Evolutionary conservation across 2,113 vertebrate genomes (phyloP), one percentile per base, ranked within the genome.

Genomic region (Perca schrenkii): DNA sequence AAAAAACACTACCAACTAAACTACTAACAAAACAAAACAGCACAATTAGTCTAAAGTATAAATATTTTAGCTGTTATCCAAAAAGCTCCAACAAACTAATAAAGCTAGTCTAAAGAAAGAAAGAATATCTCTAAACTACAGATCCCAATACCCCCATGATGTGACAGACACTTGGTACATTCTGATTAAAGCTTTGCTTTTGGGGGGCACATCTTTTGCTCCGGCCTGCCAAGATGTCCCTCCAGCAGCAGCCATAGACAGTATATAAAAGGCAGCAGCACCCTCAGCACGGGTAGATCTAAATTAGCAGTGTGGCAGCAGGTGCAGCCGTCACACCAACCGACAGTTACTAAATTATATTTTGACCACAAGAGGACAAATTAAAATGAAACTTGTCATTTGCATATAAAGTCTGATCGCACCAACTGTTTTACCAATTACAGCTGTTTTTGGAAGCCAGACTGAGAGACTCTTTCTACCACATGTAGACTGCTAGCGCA

Each of bases 401-500:
- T 43, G 21, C 36, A 46, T 28, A 15, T 43, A 15, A 31, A 77
- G 62, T 57, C 22, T 46, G 57, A 40, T 10, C 0, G 0, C 25
- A 19, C 4, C 14, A 21, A 43, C 64, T 14, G 1, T 52, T 40
- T 77, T 10, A 57, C n/a, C 16, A 25, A 5, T 25, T 10, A 19
- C 21, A 17, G 7, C 17, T 22, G 28, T 36, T 31, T 72, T 43
- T 43, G 40, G 40, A 43, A 43, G 40, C 28, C 6, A 46, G 0
- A 58, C 67, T 49, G 31, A 65, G 16, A 52, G 10, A 52, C 8
- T 15, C 57, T 67, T 72, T 80, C 28, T 3, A 68, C 2, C 73
- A 63, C 50, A 79, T 76, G 83, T 75, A 19, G 64, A 77, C 63
- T 46, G 53, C 53, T 49, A 21, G 43, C 73, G 77, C 77, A 58